Base-by-base conservation (phyloP, 2,888 invertebrate species). In the Himalopsyche japonica region DNA sequence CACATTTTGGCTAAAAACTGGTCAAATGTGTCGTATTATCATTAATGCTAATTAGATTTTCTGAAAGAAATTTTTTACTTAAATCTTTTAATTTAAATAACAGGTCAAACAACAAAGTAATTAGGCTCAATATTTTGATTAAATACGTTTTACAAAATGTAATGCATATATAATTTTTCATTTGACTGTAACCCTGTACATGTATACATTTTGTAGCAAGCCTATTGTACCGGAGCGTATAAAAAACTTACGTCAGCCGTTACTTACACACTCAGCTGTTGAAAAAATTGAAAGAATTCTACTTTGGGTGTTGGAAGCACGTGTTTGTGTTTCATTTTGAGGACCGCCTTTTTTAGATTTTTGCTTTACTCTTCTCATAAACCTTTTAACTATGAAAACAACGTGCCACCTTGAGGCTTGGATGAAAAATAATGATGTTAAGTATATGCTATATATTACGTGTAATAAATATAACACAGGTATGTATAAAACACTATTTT, bases 341-440 rank as follows among this genome's bases (percentile, higher is more conserved):
- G 70, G 70, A 70, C 27, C 70, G 70, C 27, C 27, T 70, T 70
- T 70, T 70, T 70, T 24, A 57, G 27, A 30, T 70, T 70, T 70
- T 27, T 70, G 30, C 70, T 70, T 70, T 70, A 10, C 70, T 70
- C 70, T 70, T 70, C 70, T 27, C 70, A 27, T 70, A 70, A 70
- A 70, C 70, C 70, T 70, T 70, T 70, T 70, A 70, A 70, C 70
- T 70, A 70, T 70, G 70, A 70, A 70, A 70, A 70, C 70, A 70
- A 12, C 70, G 10, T 27, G 27, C 70, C 70, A 70, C 70, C 15
- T 27, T 3, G 70, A 70, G 27, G 30, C 70, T 70, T 8, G 20
- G 70, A 70, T 70, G 70, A 70, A 70, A 70, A 70, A 70, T 70
- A 70, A 70, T 70, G 70, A 70, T 15, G 27, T 24, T 70, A 70